Evolutionary conservation across 2,888 invertebrate genomes (phyloP).

Genomic region (Amphipyra tragopoginis): DNA sequence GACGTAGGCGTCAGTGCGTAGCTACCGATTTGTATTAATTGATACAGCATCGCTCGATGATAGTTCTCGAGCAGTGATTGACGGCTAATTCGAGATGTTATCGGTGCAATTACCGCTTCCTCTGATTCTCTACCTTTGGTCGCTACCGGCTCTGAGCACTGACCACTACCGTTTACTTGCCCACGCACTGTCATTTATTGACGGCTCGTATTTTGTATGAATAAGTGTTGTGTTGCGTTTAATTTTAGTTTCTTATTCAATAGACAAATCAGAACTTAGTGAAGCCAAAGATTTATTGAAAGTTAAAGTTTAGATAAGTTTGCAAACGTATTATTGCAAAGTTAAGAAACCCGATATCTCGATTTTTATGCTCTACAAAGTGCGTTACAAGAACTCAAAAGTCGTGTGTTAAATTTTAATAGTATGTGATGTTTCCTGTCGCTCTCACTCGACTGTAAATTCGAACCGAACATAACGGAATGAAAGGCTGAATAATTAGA

Average conservation of each 20-base stretch:
- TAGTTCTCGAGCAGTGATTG: slow-evolving; percentile 84
- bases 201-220: not conserved
- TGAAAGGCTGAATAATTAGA: slow-evolving; percentile 73
- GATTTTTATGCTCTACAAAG: slow-evolving; percentile 23
- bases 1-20: slow-evolving; percentile 74
- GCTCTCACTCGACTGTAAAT: slow-evolving; percentile 42
- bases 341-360: slow-evolving; percentile 1
- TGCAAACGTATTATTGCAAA: not conserved
- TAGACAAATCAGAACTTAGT: no score
- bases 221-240: not conserved
- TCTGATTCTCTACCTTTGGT: slow-evolving; percentile 24
- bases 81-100: slow-evolving; percentile 87
- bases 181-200: not conserved
- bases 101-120: slow-evolving; percentile 82
- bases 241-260: no score
- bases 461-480: slow-evolving; percentile 62
- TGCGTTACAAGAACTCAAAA: slow-evolving; percentile 16
- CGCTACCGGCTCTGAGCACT: slow-evolving; percentile 33
- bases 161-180: slow-evolving; percentile 13
- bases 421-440: slow-evolving; percentile 52
- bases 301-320: not conserved
- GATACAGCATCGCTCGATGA: slow-evolving; percentile 83
- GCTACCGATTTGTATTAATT: slow-evolving; percentile 89
- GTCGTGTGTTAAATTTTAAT: slow-evolving; percentile 45
- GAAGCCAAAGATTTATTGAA: not conserved